Base-by-base conservation (phyloP, 1,140 invertebrate genomes). In the Chrysoperla carnea region DNA sequence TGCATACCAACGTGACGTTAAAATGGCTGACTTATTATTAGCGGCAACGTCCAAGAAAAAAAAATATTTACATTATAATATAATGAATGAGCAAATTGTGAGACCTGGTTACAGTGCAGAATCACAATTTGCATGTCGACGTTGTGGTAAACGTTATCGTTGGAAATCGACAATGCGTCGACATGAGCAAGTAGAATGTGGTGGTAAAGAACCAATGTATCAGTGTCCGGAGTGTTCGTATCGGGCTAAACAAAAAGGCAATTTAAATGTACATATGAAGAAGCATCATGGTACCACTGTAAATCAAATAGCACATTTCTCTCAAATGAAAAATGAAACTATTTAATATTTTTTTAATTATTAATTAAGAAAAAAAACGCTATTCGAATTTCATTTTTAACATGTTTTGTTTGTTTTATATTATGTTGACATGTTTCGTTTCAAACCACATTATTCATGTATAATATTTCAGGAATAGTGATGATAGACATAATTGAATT, bases 131-230 rank as follows among this genome's bases (percentile, higher is more conserved):
- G 71, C 78, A 17, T 85, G 82, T 53, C 65, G 78, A 37, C 78
- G 82, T 52, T 86, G 82, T 60, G 80, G 81, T 36, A 84, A 84
- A 55, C 69, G 76, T 17, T 85, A 85, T 55, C 68, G 81, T 50
- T 84, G 81, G 81, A 84, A 84, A 56, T 83, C 79, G 11, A 84
- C 81, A 41, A 68, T 84, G 68, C 68, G 80, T 0, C 69, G 81
- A 6, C 84, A 89, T 61, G 81, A 85, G 56, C 80, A 76, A 59
- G 82, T 86, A 46, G 84, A 87, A 59, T 89, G 84, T 59, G 83
- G 84, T n/a, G 83, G 82, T 41, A 84, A 86, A 56, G 77, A 81
- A 45, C 81, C 79, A 1, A 73, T 78, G 37, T 84, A 85, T 59
- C 76, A 81, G 23, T 87, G 84, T 49, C 81, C 82, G 1, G 73